Evolutionary conservation across 2,113 vertebrate genomes (phyloP).

Genomic region (Pimephales promelas): DNA sequence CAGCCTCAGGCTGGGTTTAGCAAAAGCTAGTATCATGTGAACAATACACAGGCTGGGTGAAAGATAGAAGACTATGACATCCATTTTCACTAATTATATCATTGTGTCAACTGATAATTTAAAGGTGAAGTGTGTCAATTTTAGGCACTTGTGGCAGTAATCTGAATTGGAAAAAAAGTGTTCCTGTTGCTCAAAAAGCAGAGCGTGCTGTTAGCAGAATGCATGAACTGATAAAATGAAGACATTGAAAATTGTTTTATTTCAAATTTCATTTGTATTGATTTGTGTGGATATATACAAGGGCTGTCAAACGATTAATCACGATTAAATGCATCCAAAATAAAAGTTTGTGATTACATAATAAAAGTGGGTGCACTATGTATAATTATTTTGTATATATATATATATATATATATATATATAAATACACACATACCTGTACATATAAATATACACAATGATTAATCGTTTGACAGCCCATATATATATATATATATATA

Average conservation of each 20-base stretch:
- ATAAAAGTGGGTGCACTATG: too few relatives aligned
- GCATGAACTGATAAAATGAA: background rate
- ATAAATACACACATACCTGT: too few relatives aligned
- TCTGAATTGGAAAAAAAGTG: background rate
- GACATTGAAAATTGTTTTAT: background rate
- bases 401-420: too few relatives aligned
- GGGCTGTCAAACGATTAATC: too few relatives aligned
- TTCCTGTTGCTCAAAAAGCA: background rate
- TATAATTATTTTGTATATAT: too few relatives aligned
- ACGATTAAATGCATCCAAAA: too few relatives aligned
- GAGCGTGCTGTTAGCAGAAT: background rate
- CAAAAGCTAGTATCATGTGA: constrained; percentile 1
- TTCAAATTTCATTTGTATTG: background rate
- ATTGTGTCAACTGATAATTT: constrained; percentile 1
- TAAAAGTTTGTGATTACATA: too few relatives aligned
- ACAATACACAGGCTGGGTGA: background rate
- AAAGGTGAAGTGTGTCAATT: constrained; percentile 6
- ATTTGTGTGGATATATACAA: too few relatives aligned
- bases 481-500: background rate
- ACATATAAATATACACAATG: too few relatives aligned
- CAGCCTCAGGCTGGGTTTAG: constrained; percentile 50
- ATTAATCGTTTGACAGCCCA: too few relatives aligned
- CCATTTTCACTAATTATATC: constrained; percentile 3
- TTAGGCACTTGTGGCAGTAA: background rate
- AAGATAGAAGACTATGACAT: constrained; percentile 16